Evolutionary conservation across 2,888 invertebrate species (phyloP), one percentile per base, ranked within the genome.

Genomic region (Pediacus dermestoides): DNA sequence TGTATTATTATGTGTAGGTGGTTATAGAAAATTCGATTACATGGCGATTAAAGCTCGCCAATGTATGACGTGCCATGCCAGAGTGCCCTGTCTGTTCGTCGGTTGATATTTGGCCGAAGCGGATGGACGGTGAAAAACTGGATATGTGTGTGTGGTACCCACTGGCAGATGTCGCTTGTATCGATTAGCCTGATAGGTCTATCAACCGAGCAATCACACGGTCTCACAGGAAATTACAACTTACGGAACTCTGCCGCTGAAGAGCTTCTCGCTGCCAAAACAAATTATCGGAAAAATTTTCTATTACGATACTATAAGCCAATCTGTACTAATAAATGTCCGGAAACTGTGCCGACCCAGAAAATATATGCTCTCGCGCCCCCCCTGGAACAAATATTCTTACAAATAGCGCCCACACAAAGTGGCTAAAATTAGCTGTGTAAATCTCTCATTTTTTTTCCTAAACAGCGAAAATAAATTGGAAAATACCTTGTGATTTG

Each of bases 151-250:
- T 3, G 12, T 27, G 8, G 27, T n/a, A 18, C 30, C 21, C 10
- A 14, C 28, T 23, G 18, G 26, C 34, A 30, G 34, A 23, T 34
- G 34, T 27, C 34, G 16, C 30, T 7, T 16, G 37, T 44, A 44
- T 49, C 42, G 46, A 46, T 49, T 39, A 22, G 18, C 28, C 18
- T 46, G 46, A 44, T 49, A 39, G 44, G 36, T 42, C 44, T 41
- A 43, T 48, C 48, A 46, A 39, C 38, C 36, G 41, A 42, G 49
- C 42, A 49, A 49, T 49, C 45, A 46, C 34, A 31, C 34, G 28
- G 44, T 44, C 44, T 49, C 46, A 25, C 38, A 49, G 46, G 49
- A 49, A 49, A 49, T 49, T 49, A 46, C 49, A 44, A 46, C 35
- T 44, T 49, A 42, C 39, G 35, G 33, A 44, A 39, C 32, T 44